Base-by-base conservation (phyloP, 2,797 vertebrate genomes). In the Mormyrops attenuatus region DNA sequence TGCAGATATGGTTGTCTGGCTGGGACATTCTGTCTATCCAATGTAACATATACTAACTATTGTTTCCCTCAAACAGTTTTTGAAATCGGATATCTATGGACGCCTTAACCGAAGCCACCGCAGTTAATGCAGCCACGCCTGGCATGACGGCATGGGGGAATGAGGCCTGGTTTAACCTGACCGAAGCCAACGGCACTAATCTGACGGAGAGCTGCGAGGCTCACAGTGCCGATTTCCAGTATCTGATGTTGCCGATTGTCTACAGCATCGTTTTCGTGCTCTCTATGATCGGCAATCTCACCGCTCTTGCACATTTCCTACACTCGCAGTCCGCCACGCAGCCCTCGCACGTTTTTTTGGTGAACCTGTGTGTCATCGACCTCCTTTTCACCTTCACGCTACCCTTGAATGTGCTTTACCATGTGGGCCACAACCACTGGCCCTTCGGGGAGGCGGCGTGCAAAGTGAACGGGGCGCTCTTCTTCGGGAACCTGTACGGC, bases 401-500 rank as follows among this genome's bases (percentile, higher is more conserved):
- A 34, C 92, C 91, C 0, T 88, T 93, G 49, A 92, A 91, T 11
- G 55, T 91, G 0, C 44, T 41, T 47, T 93, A 93, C 87, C 92
- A 93, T 0, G 90, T 89, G 8, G 60, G 87, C 3, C 82, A 30
- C n/a, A 93, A 93, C 0, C 88, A 93, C 90, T 93, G 92, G 91
- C 15, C 80, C 13, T 92, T 92, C 3, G 91, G 92, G 1, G 92
- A 93, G 85, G 63, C 66, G 3, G 30, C 88, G 15, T 93, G 92
- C 87, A 93, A 92, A 50, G 7, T 92, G 15, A 90, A 90, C 0
- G 92, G 91, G 41, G 66, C 90, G 17, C 91, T 93, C 0, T 93
- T 93, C 55, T 92, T 92, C 0, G 91, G 90, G 60, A 93, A 93
- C 88, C 88, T 93, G 47, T 93, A 93, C 0, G 92, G 92, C 69